Evolutionary conservation across 1,140 invertebrate genomes (phyloP), one percentile per base, ranked within the genome.

Genomic region (Fopius arisanus): DNA sequence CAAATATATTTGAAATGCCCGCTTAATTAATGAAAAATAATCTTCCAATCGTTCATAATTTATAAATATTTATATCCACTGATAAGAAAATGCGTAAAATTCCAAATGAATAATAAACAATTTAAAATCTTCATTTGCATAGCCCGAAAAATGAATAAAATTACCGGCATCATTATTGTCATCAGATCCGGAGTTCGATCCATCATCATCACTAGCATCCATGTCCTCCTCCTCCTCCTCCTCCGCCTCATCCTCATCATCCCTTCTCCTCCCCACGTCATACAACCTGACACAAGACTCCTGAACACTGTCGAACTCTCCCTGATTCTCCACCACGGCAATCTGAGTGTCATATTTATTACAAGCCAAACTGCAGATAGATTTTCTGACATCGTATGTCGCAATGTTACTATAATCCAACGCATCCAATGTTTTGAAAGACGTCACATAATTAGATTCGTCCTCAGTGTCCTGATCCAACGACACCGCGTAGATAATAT

Each of bases 381-480:
- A 96, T 83, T 92, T 91, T 83, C 95, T 96, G 3, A 97, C 93
- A 88, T 97, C 96, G 75, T 95, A 93, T 0, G 96, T 98, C 0
- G 96, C 95, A 83, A 98, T 98, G 78, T 92, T 96, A 31, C 93
- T 94, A 83, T 99, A 99, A 88, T 99, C 96, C 72, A 92, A 92
- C 5, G 96, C 92, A 89, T 99, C 97, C 75, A 99, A 90, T 4
- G 96, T 97, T 83, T 97, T 96, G 83, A 99, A 98, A 51, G 96
- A 97, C 16, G 96, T 95, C 72, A 94, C 93, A 85, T 92, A 96
- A 77, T 92, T 90, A 7, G 89, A 88, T 23, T 91, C 89, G 68
- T 93, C 91, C 76, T 94, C 92, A 67, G 85, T 87, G 71, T 92
- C 91, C 78, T 91, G 89, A 83, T 93, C 92, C 7, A 90, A 82